A percentile compares a stretch with the other conserved stretches of the same genome.
Evolutionary conservation across 1,140 invertebrate genomes (phyloP).

Genomic region (Bombus cullumanus): DNA sequence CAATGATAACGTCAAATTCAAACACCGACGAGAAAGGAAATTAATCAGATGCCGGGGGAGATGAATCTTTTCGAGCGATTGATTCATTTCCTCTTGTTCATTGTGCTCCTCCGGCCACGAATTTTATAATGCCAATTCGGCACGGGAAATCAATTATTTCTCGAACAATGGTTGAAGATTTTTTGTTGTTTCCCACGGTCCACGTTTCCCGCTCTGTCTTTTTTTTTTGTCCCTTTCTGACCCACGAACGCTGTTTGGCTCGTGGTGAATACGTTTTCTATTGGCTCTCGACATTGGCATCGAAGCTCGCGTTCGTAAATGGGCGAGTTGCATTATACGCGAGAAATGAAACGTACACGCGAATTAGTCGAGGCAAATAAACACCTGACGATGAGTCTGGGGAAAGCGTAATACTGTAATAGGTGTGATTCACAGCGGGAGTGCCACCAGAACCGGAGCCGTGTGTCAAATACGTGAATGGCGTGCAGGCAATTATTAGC

Average conservation of each 20-base stretch:
- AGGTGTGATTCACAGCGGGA: conserved; percentile 74
- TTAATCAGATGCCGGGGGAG: not conserved
- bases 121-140: conserved; percentile 31
- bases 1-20: not conserved
- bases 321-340: not conserved
- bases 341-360: not conserved
- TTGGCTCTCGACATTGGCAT: not conserved
- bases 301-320: not conserved
- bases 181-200: not conserved
- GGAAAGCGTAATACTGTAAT: conserved; percentile 70
- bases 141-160: conserved; percentile 25
- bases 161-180: conserved; percentile 1
- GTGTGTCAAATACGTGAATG: conserved; percentile 82
- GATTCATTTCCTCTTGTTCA: conserved; percentile 46
- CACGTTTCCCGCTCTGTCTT: not conserved
- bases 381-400: not conserved
- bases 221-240: too few relatives aligned
- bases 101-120: not conserved
- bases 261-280: not conserved
- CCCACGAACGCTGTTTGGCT: not conserved
- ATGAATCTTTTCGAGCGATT: conserved; percentile 42
- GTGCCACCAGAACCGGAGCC: conserved; percentile 82
- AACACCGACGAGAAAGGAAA: conserved; percentile 4
- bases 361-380: not conserved
- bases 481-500: conserved; percentile 83